phyloP scores from a whole-genome alignment of 2,888 invertebrate species.

The Pristionchus mayeri region DNA sequence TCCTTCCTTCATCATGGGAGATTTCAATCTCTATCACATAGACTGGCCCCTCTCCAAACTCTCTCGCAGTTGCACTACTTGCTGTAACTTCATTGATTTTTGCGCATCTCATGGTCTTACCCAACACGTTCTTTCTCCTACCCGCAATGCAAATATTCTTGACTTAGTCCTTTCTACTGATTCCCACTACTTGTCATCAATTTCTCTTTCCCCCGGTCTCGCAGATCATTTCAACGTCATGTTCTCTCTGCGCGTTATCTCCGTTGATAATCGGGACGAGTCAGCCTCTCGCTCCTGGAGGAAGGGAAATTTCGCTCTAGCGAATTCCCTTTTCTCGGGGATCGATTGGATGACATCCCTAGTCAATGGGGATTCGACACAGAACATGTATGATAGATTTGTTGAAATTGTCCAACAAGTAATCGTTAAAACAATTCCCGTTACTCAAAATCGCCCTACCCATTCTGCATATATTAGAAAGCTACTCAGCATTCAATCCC shows the following conservation, averaged over 20 bases:
- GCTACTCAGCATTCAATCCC: neutral
- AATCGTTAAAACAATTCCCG: neutral
- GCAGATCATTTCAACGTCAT: neutral
- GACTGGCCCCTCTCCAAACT: neutral
- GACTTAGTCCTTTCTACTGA: neutral
- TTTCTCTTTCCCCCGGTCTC: neutral
- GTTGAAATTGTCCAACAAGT: neutral
- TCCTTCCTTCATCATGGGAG: neutral
- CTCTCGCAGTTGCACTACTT: neutral
- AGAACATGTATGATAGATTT: constrained; percentile 14
- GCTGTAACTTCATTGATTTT: neutral
- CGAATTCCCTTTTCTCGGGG: neutral
- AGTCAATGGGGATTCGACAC: neutral
- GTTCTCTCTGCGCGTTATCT: neutral
- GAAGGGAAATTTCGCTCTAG: neutral
- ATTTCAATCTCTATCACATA: neutral
- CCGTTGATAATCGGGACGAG: neutral
- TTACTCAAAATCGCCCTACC: neutral
- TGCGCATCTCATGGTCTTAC: constrained; percentile 1
- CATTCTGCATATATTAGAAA: neutral
- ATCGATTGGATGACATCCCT: neutral
- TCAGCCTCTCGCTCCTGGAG: constrained; percentile 4
- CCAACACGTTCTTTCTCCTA: constrained; percentile 1
- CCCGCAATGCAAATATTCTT: neutral
- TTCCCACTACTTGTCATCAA: neutral